Base-by-base conservation (phyloP, 2,113 vertebrate species). In the Acanthochromis polyacanthus region DNA sequence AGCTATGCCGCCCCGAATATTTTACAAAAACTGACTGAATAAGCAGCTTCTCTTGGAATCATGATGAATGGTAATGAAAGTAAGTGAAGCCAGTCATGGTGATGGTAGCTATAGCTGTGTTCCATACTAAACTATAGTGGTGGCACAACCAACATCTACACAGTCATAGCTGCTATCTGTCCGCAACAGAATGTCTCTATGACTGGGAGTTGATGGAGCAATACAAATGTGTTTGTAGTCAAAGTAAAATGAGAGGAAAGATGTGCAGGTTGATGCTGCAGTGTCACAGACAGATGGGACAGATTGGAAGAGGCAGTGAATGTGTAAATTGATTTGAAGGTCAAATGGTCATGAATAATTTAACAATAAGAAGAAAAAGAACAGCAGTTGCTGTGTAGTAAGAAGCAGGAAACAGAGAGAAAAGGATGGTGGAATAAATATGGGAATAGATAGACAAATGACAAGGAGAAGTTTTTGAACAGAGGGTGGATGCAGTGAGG, bases 341-440 rank as follows among this genome's bases (percentile, higher is more conserved):
- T 89, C 80, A 71, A 80, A 82, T 82, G 46, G 59, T 61, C 12
- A 60, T 87, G 84, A 90, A 87, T 91, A 80, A 88, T 88, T 83
- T 63, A 80, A 36, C 77, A 52, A 56, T 61, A 64, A 62, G 3
- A 4, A 53, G 16, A 45, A 43, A 59, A 28, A 43, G 57, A 74
- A 80, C 64, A 77, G 25, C 16, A 30, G 45, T 65, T 45, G 50
- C 53, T 85, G 67, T 85, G 67, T 86, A 61, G 23, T 5, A 28
- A 64, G 10, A 20, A 50, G 12, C 40, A 28, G 73, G 43, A 67
- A 79, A 70, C 30, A 17, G 51, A 67, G 62, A 59, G 53, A 55
- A 55, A 36, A 32, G 5, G 45, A 23, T 43, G 48, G 46, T 36
- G 15, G 57, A 30, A 17, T 46, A 57, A 63, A 53, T 30, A 55